These are phyloP conservation scores for Nautilus pompilius DNA, from an alignment of 1,140 invertebrate species.

Conservation along the genomic window DNA sequence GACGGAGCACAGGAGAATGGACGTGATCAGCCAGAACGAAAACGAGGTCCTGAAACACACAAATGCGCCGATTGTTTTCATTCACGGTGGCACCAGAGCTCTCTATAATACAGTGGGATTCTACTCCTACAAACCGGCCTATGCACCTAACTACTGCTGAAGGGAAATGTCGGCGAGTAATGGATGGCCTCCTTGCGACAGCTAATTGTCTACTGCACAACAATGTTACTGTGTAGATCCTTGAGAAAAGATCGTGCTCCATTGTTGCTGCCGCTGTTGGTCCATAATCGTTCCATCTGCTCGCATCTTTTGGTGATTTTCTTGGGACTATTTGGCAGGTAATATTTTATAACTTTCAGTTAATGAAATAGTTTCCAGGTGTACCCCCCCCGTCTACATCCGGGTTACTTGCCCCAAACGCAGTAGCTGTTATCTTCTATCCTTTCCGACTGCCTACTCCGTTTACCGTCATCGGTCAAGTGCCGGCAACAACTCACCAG, in stretches of 20 bases:
- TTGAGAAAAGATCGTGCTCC: too few relatives aligned
- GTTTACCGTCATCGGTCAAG: not conserved
- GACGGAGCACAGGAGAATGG: slow-evolving; percentile 32
- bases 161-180: not conserved
- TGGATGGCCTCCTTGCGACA: not conserved
- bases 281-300: too few relatives aligned
- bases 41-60: slow-evolving; percentile 34
- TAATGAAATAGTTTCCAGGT: too few relatives aligned
- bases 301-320: too few relatives aligned
- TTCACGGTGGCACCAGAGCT: not conserved
- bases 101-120: not conserved
- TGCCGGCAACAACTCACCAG: slow-evolving; percentile 22
- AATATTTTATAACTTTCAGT: too few relatives aligned
- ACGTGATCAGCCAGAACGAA: slow-evolving; percentile 36
- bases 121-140: not conserved
- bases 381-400: too few relatives aligned
- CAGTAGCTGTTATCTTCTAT: not conserved
- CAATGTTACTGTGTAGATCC: not conserved
- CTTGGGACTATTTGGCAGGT: too few relatives aligned
- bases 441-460: not conserved
- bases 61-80: not conserved
- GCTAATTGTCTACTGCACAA: not conserved
- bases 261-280: too few relatives aligned
- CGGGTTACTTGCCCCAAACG: not conserved
- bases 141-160: not conserved